Percentiles rank a stretch among this genome's conserved stretches.
These are phyloP conservation scores for Morus bassanus DNA, from an alignment of 2,797 vertebrate genomes.

Conservation along the genomic window DNA sequence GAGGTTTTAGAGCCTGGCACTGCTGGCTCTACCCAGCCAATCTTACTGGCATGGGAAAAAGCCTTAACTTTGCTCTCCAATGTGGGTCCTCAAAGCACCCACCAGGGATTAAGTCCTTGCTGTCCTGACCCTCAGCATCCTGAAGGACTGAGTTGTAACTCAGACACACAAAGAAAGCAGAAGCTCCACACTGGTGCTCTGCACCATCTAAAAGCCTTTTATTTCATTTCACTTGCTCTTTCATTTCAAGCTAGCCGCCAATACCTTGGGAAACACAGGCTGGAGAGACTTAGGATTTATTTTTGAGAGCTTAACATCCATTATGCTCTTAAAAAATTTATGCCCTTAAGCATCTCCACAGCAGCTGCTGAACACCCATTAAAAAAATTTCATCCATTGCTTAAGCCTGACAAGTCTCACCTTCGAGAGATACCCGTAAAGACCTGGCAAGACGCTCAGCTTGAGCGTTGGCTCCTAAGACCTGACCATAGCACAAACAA, in stretches of 20 bases:
- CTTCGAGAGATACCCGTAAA: slow-evolving; percentile 29
- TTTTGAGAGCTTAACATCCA: slow-evolving; percentile 64
- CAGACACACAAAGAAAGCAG: background rate
- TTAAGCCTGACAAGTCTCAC: slow-evolving; percentile 60
- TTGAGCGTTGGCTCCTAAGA: slow-evolving; percentile 15
- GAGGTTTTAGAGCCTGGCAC: background rate
- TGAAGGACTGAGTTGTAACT: background rate
- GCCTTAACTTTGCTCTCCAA: background rate
- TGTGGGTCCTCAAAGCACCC: background rate
- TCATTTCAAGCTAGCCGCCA: background rate
- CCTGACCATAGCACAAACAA: background rate
- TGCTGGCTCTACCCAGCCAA: background rate
- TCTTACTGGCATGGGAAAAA: background rate
- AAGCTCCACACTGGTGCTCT: background rate
- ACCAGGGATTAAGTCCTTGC: background rate
- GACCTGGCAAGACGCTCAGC: slow-evolving; percentile 9
- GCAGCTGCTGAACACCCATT: slow-evolving; percentile 56
- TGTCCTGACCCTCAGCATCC: background rate
- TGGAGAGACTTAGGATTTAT: slow-evolving; percentile 42
- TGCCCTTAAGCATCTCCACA: slow-evolving; percentile 59
- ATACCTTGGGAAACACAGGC: slow-evolving; percentile 44
- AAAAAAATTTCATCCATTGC: slow-evolving; percentile 46
- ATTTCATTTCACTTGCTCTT: background rate
- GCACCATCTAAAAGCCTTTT: slow-evolving; percentile 4
- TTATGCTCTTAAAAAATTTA: slow-evolving; percentile 63